Conservation (phyloP, 1,140 invertebrate species). For the Cryptotermes secundus region DNA sequence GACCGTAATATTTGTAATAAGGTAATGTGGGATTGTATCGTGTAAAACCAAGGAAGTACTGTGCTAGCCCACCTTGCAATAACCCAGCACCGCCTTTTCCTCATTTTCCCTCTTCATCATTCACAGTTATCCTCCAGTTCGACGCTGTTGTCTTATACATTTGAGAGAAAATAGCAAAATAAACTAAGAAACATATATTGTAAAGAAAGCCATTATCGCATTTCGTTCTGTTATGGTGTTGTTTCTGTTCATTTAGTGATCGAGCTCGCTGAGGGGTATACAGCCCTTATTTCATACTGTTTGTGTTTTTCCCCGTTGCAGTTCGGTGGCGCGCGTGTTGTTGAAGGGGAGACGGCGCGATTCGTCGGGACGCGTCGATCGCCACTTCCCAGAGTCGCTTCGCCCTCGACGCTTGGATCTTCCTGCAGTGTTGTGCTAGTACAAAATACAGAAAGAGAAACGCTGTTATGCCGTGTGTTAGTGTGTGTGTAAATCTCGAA, state of each 20-base stretch:
- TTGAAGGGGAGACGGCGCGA: slow-evolving; percentile 21
- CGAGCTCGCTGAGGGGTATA: slow-evolving; percentile 35
- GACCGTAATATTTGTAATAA: too few species aligned
- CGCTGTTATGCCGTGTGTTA: neutral
- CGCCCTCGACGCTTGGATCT: neutral
- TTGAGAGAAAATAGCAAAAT: too few species aligned
- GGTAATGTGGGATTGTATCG: too few species aligned
- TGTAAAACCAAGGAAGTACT: too few species aligned
- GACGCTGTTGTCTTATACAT: too few species aligned
- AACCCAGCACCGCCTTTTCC: too few species aligned
- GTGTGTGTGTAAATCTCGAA: neutral
- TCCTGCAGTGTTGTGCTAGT: neutral
- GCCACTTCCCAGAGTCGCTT: neutral
- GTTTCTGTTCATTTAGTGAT: slow-evolving; percentile 21
- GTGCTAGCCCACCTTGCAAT: too few species aligned
- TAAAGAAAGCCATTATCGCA: neutral
- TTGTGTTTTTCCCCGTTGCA: slow-evolving; percentile 38
- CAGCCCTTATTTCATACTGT: slow-evolving; percentile 37
- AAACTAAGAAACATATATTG: neutral
- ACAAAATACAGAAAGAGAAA: neutral
- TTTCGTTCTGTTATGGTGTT: too few species aligned
- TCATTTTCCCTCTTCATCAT: too few species aligned
- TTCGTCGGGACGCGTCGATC: slow-evolving; percentile 14
- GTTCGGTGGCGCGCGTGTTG: slow-evolving; percentile 21
- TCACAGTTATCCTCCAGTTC: too few species aligned